phyloP scores from a whole-genome alignment of 2,888 invertebrate species.

The Capitulum mitella region DNA sequence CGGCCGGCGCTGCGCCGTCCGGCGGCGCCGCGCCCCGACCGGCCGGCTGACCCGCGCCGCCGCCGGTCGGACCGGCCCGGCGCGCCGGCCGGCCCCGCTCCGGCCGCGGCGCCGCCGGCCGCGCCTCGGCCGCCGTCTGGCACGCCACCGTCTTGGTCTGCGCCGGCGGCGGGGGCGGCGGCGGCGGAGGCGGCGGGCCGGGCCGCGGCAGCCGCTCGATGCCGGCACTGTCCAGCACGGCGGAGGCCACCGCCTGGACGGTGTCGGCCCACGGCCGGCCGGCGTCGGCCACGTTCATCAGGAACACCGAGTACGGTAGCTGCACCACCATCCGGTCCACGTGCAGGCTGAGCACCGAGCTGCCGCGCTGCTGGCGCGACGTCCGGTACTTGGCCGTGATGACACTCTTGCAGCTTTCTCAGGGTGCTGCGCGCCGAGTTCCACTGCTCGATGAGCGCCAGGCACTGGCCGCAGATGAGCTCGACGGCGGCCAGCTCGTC shows the following conservation, averaged over 20 bases:
- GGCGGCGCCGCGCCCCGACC: neutral
- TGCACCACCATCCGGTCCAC: slow-evolving; percentile 20
- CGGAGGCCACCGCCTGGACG: neutral
- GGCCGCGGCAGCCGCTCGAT: neutral
- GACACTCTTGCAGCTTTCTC: neutral
- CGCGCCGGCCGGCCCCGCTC: neutral
- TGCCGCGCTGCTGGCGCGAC: neutral
- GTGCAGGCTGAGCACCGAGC: neutral
- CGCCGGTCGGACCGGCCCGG: neutral
- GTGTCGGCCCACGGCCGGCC: neutral
- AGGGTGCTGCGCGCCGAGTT: neutral
- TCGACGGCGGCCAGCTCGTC: slow-evolving; percentile 6
- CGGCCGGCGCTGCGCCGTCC: neutral
- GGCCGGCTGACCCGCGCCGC: neutral
- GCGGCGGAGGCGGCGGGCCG: neutral
- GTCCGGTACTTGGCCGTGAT: neutral
- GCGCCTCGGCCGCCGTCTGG: neutral
- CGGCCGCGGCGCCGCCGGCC: neutral
- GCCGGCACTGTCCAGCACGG: slow-evolving; percentile 5
- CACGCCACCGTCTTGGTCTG: neutral
- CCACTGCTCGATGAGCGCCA: neutral
- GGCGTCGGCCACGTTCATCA: neutral
- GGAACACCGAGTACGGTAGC: neutral
- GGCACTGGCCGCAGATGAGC: neutral
- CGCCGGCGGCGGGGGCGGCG: neutral